Evolutionary conservation across 2,888 invertebrate genomes (phyloP).

Genomic region (Acanthosepion pharaonis): DNA sequence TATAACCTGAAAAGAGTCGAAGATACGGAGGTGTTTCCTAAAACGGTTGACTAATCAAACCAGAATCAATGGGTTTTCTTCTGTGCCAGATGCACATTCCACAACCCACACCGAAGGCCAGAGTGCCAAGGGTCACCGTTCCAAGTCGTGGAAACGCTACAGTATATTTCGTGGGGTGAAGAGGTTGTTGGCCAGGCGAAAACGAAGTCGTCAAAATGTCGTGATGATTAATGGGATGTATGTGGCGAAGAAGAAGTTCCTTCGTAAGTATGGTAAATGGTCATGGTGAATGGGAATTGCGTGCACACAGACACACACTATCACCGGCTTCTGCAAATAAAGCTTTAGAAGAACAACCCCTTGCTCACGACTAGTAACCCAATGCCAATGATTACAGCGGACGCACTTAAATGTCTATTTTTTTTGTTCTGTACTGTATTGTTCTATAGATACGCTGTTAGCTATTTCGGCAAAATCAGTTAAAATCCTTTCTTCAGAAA

Average conservation of each 20-base stretch:
- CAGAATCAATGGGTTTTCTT: constrained; percentile 23
- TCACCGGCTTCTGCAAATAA: not conserved
- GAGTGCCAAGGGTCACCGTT: not conserved
- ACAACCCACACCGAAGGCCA: not conserved
- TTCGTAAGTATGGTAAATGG: not conserved
- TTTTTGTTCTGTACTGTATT: not conserved
- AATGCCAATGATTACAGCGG: not conserved
- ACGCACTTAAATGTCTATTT: not conserved
- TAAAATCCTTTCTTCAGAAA: not conserved
- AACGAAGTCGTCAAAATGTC: not conserved
- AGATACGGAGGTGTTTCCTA: constrained; percentile 12
- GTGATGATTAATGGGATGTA: not conserved
- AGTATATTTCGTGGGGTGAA: not conserved
- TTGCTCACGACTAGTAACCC: not conserved
- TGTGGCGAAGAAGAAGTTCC: not conserved
- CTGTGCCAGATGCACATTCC: not conserved
- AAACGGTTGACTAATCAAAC: not conserved
- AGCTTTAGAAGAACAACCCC: not conserved
- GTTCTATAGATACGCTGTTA: not conserved
- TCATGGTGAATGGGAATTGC: not conserved
- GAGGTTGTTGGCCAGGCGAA: not conserved
- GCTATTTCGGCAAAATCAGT: not conserved
- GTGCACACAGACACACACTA: not conserved
- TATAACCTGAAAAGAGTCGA: not conserved
- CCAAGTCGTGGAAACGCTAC: constrained; percentile 33